phyloP scores from a whole-genome alignment of 2,888 invertebrate species.

The Sarcophaga rosellei region DNA sequence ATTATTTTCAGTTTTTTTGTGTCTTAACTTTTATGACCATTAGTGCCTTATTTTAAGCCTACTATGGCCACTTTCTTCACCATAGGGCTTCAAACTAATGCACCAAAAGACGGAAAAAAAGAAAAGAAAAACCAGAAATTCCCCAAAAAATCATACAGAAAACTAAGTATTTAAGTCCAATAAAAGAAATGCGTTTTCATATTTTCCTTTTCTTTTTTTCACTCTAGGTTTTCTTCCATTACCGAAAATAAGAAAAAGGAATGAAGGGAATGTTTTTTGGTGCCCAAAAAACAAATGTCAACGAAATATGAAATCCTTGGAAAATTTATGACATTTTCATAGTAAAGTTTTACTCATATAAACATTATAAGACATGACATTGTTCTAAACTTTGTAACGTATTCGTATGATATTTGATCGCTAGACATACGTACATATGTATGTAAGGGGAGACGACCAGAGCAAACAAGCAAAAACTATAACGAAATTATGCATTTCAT shows the following conservation, averaged over 20 bases:
- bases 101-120: background rate
- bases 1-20: background rate
- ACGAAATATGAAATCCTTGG: conserved; percentile 69
- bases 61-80: conserved; percentile 5
- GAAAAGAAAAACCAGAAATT: background rate
- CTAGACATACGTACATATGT: background rate
- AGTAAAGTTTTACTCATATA: conserved; percentile 19
- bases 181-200: conserved; percentile 55
- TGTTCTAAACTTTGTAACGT: conserved; percentile 54
- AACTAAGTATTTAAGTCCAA: conserved; percentile 53
- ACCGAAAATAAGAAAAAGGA: too few relatives aligned
- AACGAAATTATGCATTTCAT: conserved; percentile 54
- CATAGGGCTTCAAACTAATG: too few relatives aligned
- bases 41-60: background rate
- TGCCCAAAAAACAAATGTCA: conserved; percentile 64
- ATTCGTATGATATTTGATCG: background rate
- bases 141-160: conserved; percentile 17
- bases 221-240: conserved; percentile 18
- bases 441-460: conserved; percentile 2
- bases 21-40: background rate
- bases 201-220: conserved; percentile 12
- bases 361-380: conserved; percentile 54
- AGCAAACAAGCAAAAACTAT: conserved; percentile 9
- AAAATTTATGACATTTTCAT: conserved; percentile 70
- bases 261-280: too few relatives aligned